Conservation (phyloP, 2,888 invertebrate genomes). For the Euzetes globulus region DNA sequence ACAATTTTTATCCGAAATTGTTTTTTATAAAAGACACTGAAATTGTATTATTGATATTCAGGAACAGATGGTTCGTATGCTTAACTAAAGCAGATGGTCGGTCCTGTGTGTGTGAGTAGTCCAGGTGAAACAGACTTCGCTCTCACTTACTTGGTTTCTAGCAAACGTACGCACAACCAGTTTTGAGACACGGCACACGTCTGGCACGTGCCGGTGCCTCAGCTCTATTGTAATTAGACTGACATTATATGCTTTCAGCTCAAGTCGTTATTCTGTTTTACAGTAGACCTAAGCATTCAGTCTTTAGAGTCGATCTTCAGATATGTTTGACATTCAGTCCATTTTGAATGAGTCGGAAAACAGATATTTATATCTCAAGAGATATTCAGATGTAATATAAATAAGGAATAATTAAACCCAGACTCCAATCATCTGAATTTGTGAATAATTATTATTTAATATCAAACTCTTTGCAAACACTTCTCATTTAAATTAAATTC, state of each 20-base stretch:
- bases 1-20: neutral
- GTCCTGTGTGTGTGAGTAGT: neutral
- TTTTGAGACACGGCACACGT: constrained; percentile 18
- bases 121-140: constrained; percentile 18
- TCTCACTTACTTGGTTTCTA: neutral
- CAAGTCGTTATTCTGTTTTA: neutral
- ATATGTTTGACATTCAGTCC: neutral
- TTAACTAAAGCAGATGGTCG: constrained; percentile 24
- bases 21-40: constrained; percentile 7
- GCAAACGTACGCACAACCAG: neutral
- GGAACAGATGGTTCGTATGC: constrained; percentile 29
- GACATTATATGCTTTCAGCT: neutral
- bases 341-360: neutral
- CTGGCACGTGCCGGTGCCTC: constrained; percentile 24
- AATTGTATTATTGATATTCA: constrained; percentile 24
- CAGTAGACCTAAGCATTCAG: neutral
- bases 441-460: no score
- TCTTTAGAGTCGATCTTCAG: neutral
- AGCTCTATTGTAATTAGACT: constrained; percentile 18
- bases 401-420: neutral
- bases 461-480: no score
- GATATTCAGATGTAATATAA: neutral
- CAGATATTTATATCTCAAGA: neutral
- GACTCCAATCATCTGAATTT: neutral
- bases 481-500: no score